Conservation (phyloP, 2,888 invertebrate genomes). For the Bursaphelenchus okinawaensis region DNA sequence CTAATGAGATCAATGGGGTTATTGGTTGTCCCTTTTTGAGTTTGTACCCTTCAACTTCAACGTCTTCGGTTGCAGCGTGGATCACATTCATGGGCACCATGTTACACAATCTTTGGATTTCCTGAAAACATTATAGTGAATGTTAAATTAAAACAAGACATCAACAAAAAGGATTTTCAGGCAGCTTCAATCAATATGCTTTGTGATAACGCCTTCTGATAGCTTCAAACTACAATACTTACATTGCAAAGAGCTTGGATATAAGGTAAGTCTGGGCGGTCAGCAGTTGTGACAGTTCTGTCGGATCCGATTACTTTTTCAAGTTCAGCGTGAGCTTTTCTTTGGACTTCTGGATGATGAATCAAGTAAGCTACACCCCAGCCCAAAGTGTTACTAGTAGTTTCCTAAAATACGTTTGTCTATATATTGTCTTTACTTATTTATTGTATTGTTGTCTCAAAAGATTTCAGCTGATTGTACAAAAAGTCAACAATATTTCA, state of each 20-base stretch:
- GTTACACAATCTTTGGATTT: not conserved
- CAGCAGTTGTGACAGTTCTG: constrained; percentile 12
- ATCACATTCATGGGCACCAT: not conserved
- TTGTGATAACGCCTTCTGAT: too few species aligned
- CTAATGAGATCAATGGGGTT: constrained; percentile 28
- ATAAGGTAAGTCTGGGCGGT: constrained; percentile 18
- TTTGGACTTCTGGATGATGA: constrained; percentile 18
- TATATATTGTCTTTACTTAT: too few species aligned
- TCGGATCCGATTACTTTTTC: constrained; percentile 15
- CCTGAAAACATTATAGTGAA: not conserved
- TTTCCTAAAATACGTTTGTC: constrained; percentile 21
- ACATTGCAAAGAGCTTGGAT: constrained; percentile 7
- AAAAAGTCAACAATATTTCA: too few species aligned
- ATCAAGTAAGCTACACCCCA: constrained; percentile 18
- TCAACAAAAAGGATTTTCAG: too few species aligned
- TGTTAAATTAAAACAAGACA: not conserved
- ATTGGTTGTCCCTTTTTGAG: constrained; percentile 29
- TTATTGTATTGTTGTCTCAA: too few species aligned
- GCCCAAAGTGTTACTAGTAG: constrained; percentile 14
- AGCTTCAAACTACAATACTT: too few species aligned
- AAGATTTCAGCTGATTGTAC: too few species aligned
- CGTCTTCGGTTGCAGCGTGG: not conserved
- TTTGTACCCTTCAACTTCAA: constrained; percentile 9
- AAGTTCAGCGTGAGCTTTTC: constrained; percentile 14
- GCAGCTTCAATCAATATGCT: too few species aligned